Conservation (phyloP, 1,140 invertebrate genomes). For the Drosophila lacertosa region DNA sequence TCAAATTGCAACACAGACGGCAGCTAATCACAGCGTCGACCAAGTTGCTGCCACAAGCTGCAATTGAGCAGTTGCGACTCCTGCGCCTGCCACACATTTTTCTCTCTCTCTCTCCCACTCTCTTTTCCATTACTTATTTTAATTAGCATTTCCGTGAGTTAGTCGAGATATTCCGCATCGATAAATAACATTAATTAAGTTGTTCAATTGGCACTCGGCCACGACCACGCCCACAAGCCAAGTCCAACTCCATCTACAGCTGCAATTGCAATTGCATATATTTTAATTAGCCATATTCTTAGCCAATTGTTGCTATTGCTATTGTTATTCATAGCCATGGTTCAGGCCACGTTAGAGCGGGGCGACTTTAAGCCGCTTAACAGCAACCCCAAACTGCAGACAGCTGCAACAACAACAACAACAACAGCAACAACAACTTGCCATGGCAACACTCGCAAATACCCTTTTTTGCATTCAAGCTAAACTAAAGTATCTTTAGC, state of each 20-base stretch:
- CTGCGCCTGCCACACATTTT: slow-evolving; percentile 5
- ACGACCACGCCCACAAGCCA: slow-evolving; percentile 44
- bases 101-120: neutral
- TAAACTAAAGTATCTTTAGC: too few relatives aligned
- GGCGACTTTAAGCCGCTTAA: slow-evolving; percentile 35
- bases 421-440: slow-evolving; percentile 3
- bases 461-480: too few relatives aligned
- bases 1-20: slow-evolving; percentile 53
- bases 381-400: neutral
- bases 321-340: neutral
- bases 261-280: slow-evolving; percentile 23
- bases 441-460: too few relatives aligned
- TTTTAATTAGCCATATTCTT: slow-evolving; percentile 62
- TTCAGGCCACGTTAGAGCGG: neutral
- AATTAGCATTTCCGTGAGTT: slow-evolving; percentile 76
- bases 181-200: slow-evolving; percentile 82
- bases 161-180: slow-evolving; percentile 72
- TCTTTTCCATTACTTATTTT: slow-evolving; percentile 74
- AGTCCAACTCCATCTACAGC: slow-evolving; percentile 20
- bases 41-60: slow-evolving; percentile 1
- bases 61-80: slow-evolving; percentile 1
- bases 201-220: slow-evolving; percentile 66
- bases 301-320: slow-evolving; percentile 19
- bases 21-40: slow-evolving; percentile 65
- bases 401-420: slow-evolving; percentile 1